Evolutionary conservation across 2,888 invertebrate species (phyloP), one percentile per base, ranked within the genome.

Genomic region (Horisme vitalbata): DNA sequence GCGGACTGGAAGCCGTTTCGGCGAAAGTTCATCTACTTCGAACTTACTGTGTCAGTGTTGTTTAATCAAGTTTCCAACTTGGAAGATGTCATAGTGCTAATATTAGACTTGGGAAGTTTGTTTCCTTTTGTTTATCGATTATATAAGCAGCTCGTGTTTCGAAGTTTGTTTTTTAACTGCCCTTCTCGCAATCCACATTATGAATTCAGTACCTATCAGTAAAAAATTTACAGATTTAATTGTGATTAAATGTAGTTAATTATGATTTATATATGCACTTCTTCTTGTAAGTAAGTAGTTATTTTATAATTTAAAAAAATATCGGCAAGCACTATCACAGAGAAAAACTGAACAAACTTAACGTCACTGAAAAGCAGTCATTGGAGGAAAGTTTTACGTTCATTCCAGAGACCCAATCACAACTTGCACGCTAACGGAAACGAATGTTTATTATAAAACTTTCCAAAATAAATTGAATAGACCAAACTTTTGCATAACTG

Each of bases 1-100:
- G 52, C 43, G 63, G 65, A 60, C 53, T 52, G 51, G 45, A 32
- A 57, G 11, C 33, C 35, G 41, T 50, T 57, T 64, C 54, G 41
- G 35, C 48, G 59, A 60, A 61, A 58, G 52, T 58, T 59, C 45
- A 52, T 47, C 20, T 45, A 50, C 47, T 46, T 41, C 43, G 15
- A 51, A 51, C 32, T 51, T 41, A 36, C 37, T 52, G 47, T 47
- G 41, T 45, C 49, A 54, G 43, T 32, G 41, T 37, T 45, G 41
- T 41, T 36, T 47, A 53, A 45, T 46, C 49, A 52, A 49, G 57
- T 57, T 48, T 43, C 31, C 45, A 47, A 57, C 36, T 52, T 45
- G 26, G 26, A 33, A 5, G 33, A 37, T 41, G 41, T 41, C 37
- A 43, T 9, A 26, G 28, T 28, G 28, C 28, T 41, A 36, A 41